A percentile compares a stretch with the other conserved stretches of the same genome.
phyloP scores from a whole-genome alignment of 2,113 vertebrate species.

The Ceyx margarethae region DNA sequence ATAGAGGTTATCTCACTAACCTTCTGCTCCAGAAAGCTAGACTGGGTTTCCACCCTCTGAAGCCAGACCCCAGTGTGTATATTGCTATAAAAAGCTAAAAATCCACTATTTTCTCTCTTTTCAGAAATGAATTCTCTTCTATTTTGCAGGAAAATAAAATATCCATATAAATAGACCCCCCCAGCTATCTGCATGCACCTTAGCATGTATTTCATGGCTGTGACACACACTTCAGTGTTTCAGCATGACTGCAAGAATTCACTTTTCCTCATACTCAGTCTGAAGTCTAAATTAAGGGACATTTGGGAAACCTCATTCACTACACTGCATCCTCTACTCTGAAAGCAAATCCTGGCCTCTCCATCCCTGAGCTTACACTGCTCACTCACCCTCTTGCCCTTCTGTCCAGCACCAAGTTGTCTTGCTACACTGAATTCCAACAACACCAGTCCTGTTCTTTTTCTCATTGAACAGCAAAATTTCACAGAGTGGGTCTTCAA shows the following conservation, averaged over 20 bases:
- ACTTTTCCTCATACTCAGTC: not conserved
- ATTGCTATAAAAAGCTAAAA: not conserved
- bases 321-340: not conserved
- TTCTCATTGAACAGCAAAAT: not conserved
- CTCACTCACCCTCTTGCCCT: not conserved
- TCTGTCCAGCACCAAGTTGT: not conserved
- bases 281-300: not conserved
- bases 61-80: not conserved
- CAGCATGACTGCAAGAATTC: not conserved
- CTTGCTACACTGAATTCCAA: not conserved
- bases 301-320: not conserved
- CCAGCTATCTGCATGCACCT: accelerated
- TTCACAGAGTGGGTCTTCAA: not conserved
- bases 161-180: not conserved
- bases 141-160: not conserved
- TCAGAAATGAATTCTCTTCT: not conserved
- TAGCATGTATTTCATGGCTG: accelerated
- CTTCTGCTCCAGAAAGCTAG: not conserved
- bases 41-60: not conserved
- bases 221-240: not conserved
- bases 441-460: not conserved
- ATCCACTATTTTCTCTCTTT: accelerated
- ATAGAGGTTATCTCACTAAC: not conserved
- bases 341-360: not conserved
- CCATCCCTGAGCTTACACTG: not conserved